Evolutionary conservation across 2,888 invertebrate genomes (phyloP).

Genomic region (Agapostemon virescens): DNA sequence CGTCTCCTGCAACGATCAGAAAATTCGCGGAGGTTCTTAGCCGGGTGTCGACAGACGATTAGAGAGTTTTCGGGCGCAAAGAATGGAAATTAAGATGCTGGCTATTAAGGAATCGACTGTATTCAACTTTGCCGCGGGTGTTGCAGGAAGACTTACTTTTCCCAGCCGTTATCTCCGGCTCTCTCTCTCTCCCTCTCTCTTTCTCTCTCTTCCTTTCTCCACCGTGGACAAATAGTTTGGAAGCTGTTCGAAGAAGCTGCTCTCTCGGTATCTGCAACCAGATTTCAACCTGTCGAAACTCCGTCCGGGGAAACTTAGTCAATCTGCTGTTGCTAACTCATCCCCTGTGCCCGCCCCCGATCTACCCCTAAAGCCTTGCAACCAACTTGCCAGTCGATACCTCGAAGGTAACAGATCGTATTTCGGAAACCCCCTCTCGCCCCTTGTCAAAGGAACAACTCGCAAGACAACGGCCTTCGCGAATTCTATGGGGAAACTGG

Average conservation of each 20-base stretch:
- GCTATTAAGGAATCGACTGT: slow-evolving; percentile 32
- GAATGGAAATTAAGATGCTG: slow-evolving; percentile 33
- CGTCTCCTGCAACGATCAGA: no score
- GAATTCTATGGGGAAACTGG: slow-evolving; percentile 9
- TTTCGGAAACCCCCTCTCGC: slow-evolving; percentile 57
- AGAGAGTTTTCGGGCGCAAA: neutral
- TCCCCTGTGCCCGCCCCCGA: slow-evolving; percentile 54
- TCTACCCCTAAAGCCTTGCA: slow-evolving; percentile 67
- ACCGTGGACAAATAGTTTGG: slow-evolving; percentile 66
- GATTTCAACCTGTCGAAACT: slow-evolving; percentile 75
- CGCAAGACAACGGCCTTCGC: slow-evolving; percentile 47
- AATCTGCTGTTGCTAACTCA: slow-evolving; percentile 72
- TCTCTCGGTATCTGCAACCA: slow-evolving; percentile 69
- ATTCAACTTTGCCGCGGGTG: slow-evolving; percentile 41
- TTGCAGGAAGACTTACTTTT: slow-evolving; percentile 30
- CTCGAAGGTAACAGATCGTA: slow-evolving; percentile 66
- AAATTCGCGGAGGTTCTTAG: neutral
- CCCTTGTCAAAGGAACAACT: slow-evolving; percentile 53
- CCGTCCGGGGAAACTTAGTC: slow-evolving; percentile 73
- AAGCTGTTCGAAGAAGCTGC: slow-evolving; percentile 66
- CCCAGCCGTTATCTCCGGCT: neutral
- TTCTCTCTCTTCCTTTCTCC: slow-evolving; percentile 14
- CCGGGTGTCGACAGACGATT: neutral
- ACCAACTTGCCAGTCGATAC: slow-evolving; percentile 65
- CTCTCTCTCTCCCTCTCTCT: slow-evolving; percentile 1